Percentiles rank a stretch among this genome's conserved stretches.
phyloP scores from a whole-genome alignment of 2,797 vertebrate species.

The Enteromius treurensis region DNA sequence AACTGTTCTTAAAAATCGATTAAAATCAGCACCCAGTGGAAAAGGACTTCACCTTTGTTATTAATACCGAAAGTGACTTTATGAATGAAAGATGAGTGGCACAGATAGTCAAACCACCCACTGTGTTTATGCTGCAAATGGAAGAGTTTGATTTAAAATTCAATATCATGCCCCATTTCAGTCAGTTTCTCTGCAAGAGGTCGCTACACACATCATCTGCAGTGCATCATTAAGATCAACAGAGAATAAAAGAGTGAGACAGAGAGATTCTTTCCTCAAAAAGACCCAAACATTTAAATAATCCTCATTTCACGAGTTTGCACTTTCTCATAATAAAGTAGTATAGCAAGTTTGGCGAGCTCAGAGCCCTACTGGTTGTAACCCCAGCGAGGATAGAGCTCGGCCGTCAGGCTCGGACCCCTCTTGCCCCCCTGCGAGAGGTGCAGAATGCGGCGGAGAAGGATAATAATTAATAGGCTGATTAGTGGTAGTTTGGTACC shows the following conservation, averaged over 20 bases:
- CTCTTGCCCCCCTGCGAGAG: too few relatives aligned
- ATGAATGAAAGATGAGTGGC: slow-evolving; percentile 33
- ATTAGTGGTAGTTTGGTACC: too few relatives aligned
- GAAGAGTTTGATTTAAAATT: slow-evolving; percentile 34
- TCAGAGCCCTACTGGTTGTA: too few relatives aligned
- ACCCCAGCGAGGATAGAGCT: too few relatives aligned
- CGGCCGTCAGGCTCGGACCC: too few relatives aligned
- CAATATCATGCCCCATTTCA: slow-evolving; percentile 35
- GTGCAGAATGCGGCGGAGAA: too few relatives aligned
- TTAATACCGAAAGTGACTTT: slow-evolving; percentile 16
- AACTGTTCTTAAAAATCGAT: slow-evolving; percentile 8
- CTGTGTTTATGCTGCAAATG: slow-evolving; percentile 34
- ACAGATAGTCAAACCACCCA: background rate
- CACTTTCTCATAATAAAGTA: too few relatives aligned
- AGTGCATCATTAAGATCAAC: background rate
- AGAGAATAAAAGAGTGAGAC: background rate
- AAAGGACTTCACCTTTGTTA: background rate
- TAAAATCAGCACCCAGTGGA: slow-evolving; percentile 2
- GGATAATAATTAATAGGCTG: too few relatives aligned
- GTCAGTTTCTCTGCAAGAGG: slow-evolving; percentile 27
- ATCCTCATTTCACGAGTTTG: background rate
- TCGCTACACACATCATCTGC: slow-evolving; percentile 1
- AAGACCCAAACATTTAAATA: background rate
- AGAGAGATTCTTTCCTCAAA: background rate
- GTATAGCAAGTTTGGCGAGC: too few relatives aligned